Percentiles rank a stretch among this genome's conserved stretches.
phyloP scores from a whole-genome alignment of 92 coral and sea anemone species.

The Isaurus tuberculatus region DNA sequence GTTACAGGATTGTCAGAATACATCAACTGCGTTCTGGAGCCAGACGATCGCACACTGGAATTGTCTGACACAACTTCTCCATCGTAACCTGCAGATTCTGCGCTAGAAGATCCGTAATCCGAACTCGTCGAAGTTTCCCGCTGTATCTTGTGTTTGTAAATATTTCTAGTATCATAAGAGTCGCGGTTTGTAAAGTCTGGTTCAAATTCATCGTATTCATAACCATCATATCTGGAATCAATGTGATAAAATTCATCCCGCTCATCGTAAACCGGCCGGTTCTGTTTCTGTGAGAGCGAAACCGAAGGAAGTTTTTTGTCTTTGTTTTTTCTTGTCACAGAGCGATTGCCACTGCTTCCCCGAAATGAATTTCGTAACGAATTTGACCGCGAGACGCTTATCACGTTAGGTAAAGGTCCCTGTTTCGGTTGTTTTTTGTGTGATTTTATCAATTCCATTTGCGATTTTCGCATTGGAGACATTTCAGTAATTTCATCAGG shows the following conservation, averaged over 20 bases:
- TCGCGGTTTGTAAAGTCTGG: slow-evolving; percentile 42
- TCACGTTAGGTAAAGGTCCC: slow-evolving; percentile 56
- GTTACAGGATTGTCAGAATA: slow-evolving; percentile 93
- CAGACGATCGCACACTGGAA: slow-evolving; percentile 55
- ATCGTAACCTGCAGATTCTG: slow-evolving; percentile 74
- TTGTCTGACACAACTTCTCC: slow-evolving; percentile 64
- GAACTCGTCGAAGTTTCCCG: slow-evolving; percentile 83
- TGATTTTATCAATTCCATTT: slow-evolving; percentile 69
- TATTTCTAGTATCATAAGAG: slow-evolving; percentile 16
- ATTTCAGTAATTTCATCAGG: slow-evolving; percentile 96
- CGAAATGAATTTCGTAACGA: slow-evolving; percentile 94
- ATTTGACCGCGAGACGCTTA: slow-evolving; percentile 94
- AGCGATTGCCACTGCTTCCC: slow-evolving; percentile 65
- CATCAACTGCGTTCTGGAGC: slow-evolving; percentile 91
- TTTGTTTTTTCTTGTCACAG: slow-evolving; percentile 44
- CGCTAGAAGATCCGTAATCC: slow-evolving; percentile 91
- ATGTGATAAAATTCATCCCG: slow-evolving; percentile 29
- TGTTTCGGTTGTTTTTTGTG: slow-evolving; percentile 59
- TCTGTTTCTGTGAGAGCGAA: slow-evolving; percentile 32
- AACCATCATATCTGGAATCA: slow-evolving; percentile 48
- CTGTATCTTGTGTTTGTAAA: slow-evolving; percentile 45
- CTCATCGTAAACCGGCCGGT: slow-evolving; percentile 41
- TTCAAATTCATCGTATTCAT: slow-evolving; percentile 40
- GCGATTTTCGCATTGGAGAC: slow-evolving; percentile 83
- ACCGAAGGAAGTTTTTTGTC: slow-evolving; percentile 34